Base-by-base conservation (phyloP, 1,140 invertebrate species). In the Homarus americanus region DNA sequence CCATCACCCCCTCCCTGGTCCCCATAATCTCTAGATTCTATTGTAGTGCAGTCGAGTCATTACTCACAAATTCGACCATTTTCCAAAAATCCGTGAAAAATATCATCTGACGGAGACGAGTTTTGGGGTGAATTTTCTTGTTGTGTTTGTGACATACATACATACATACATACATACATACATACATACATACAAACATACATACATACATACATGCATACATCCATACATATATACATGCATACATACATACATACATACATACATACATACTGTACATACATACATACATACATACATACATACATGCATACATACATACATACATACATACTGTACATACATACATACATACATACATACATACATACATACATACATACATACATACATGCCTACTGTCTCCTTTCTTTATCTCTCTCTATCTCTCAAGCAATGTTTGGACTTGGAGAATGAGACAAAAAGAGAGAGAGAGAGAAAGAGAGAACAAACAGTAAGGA, bases 181-280 rank as follows among this genome's bases (percentile, higher is more conserved):
- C 28, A 79, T 24, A 44, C 28, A 79, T 24, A 79, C 28, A 79
- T 20, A 79, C 17, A 79, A 9, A 79, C 28, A 79, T 24, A 79
- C 28, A 79, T 44, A 79, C n/a, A 73, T 79, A 44, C 44, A 79
- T 79, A 79, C 44, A 79, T 79, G n/a, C 44, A 79, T 79, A 44
- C 44, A 79, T 79, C 41, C 44, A 79, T 79, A 79, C 44, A 79
- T 80, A 80, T 80, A 80, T 80, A 80, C 28, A 80, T 80, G 49
- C 7, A 80, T 80, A 80, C 15, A 80, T 53, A 80, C 1, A 49
- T 80, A 80, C 24, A 2, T 80, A 53, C 49, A 80, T 53, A 49
- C 1, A 28, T 41, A 80, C 24, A 58, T 2, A 58, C 34, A 28
- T 5, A 2, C 20, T 24, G 20, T 24, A 63, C 24, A 82, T 63